These are phyloP conservation scores for Unio pictorum DNA, from an alignment of 2,888 invertebrate species.

Conservation along the genomic window DNA sequence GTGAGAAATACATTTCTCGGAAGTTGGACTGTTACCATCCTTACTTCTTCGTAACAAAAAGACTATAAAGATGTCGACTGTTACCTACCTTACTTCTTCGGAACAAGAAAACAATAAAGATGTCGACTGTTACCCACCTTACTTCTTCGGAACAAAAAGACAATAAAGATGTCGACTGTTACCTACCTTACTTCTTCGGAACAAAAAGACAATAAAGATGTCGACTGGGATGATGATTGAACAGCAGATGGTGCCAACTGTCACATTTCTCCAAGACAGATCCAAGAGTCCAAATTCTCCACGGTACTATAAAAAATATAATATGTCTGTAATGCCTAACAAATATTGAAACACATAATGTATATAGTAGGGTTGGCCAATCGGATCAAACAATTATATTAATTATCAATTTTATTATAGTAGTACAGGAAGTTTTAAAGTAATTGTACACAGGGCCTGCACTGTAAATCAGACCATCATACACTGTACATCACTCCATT, in stretches of 20 bases:
- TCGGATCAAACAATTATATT: not conserved
- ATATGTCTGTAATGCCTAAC: too few species aligned
- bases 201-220: constrained; percentile 60
- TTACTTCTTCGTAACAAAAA: too few species aligned
- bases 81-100: constrained; percentile 63
- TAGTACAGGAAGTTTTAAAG: too few species aligned
- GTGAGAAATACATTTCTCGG: too few species aligned
- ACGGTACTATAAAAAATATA: constrained; percentile 59
- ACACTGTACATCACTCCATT: too few species aligned
- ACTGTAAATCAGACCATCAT: too few species aligned
- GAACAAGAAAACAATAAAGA: constrained; percentile 63
- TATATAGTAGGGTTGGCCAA: not conserved
- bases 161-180: constrained; percentile 37
- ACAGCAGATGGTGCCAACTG: constrained; percentile 62
- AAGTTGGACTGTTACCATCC: too few species aligned
- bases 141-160: constrained; percentile 65
- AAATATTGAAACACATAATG: not conserved
- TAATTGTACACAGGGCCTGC: too few species aligned
- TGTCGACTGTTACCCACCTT: constrained; percentile 45
- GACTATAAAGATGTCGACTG: too few species aligned
- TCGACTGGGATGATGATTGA: constrained; percentile 60
- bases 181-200: constrained; percentile 66
- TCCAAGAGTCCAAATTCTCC: constrained; percentile 69
- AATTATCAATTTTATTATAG: too few species aligned
- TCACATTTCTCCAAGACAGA: constrained; percentile 62